Percentiles rank a stretch among this genome's conserved stretches.
These are phyloP conservation scores for Chionoecetes opilio DNA, from an alignment of 1,140 invertebrate species.

Conservation along the genomic window DNA sequence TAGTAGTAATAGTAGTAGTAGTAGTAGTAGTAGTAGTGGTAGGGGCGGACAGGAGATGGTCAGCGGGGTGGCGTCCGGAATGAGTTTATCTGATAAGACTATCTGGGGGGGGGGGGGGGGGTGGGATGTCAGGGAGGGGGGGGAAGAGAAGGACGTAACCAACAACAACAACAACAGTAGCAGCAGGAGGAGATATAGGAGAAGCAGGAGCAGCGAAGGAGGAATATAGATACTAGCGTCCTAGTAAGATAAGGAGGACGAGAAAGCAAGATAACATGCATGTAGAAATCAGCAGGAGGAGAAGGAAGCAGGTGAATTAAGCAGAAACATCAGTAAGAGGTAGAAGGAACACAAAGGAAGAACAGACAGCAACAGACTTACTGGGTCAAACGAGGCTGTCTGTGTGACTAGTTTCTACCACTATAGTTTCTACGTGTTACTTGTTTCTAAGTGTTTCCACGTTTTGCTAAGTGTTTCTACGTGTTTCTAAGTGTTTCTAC, in stretches of 20 bases:
- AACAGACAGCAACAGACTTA: background rate
- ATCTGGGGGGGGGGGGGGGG: background rate
- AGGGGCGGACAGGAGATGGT: background rate
- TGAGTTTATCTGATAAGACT: conserved; percentile 29
- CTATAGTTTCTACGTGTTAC: too few relatives aligned
- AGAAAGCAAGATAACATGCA: background rate
- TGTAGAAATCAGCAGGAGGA: background rate
- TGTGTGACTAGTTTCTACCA: too few relatives aligned
- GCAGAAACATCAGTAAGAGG: background rate
- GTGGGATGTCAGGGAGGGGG: background rate
- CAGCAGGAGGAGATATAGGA: background rate
- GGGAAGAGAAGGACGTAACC: background rate
- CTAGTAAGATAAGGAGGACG: background rate
- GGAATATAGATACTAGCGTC: background rate
- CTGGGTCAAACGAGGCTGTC: too few relatives aligned
- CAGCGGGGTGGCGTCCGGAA: background rate
- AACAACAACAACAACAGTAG: background rate
- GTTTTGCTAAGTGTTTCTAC: too few relatives aligned
- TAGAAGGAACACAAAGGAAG: background rate
- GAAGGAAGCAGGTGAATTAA: background rate
- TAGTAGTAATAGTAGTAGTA: conserved; percentile 12
- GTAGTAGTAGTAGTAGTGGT: conserved; percentile 29
- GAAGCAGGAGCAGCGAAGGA: background rate
- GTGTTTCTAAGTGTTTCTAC: too few relatives aligned
- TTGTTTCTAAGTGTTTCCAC: too few relatives aligned